Percentiles rank a stretch among this genome's conserved stretches.
Evolutionary conservation across 2,113 vertebrate genomes (phyloP).

Genomic region (Notarius lentiginosus): DNA sequence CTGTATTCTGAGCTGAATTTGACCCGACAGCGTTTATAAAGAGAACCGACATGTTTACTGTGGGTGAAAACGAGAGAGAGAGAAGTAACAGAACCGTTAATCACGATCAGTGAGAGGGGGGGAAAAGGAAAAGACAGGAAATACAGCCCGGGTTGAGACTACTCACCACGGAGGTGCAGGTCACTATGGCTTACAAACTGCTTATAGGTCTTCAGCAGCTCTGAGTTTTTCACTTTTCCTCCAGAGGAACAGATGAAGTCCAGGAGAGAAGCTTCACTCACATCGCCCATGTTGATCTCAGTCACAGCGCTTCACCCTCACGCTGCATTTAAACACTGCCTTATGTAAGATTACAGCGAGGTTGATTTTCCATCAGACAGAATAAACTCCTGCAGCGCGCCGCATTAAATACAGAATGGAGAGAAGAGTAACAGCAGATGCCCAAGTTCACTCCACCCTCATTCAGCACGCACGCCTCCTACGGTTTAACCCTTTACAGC

Average conservation of each 20-base stretch:
- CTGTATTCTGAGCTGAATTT: too few relatives aligned
- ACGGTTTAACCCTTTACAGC: constrained; percentile 68
- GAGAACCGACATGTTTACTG: neutral
- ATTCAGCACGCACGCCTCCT: constrained; percentile 61
- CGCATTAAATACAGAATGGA: constrained; percentile 62
- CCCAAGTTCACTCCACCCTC: constrained; percentile 74
- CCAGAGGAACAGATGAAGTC: constrained; percentile 70
- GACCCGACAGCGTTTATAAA: neutral
- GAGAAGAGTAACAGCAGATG: constrained; percentile 40
- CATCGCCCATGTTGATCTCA: constrained; percentile 63
- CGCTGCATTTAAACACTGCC: neutral
- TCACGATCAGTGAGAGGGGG: neutral
- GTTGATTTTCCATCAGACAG: neutral
- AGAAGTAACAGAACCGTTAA: neutral
- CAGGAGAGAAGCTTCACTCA: constrained; percentile 73
- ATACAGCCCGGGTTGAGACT: neutral
- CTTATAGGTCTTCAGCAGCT: constrained; percentile 72
- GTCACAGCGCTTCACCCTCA: neutral
- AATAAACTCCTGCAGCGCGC: constrained; percentile 17
- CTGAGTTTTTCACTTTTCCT: constrained; percentile 74
- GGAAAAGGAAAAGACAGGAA: neutral
- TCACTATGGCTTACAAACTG: constrained; percentile 74
- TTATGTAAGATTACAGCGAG: neutral
- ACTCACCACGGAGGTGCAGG: constrained; percentile 72
- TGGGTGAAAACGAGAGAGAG: too few relatives aligned